Evolutionary conservation across 2,797 vertebrate species (phyloP).

Genomic region (Carcharodon carcharias): DNA sequence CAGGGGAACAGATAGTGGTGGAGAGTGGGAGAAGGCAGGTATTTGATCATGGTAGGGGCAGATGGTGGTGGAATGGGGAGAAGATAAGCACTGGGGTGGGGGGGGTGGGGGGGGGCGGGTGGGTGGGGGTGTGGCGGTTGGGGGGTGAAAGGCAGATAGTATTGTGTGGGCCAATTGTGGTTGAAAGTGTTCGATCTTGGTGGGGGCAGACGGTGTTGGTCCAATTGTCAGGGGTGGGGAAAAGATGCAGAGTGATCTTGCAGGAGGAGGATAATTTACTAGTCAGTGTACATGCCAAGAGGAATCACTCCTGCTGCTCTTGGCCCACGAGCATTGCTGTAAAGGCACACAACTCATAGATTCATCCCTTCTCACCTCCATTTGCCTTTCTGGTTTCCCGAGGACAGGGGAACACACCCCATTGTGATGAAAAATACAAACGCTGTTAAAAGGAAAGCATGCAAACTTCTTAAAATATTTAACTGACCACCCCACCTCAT

Average conservation of each 20-base stretch:
- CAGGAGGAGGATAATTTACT: not conserved
- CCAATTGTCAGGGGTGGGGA: not conserved
- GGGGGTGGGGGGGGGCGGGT: too few species aligned
- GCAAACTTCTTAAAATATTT: not conserved
- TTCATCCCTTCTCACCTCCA: not conserved
- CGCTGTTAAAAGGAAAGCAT: not conserved
- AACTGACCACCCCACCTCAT: not conserved
- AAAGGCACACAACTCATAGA: not conserved
- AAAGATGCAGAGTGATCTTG: not conserved
- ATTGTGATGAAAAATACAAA: not conserved
- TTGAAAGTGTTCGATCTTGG: not conserved
- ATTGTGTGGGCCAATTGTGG: not conserved
- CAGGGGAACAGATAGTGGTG: not conserved
- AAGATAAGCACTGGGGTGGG: not conserved
- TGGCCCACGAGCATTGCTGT: not conserved
- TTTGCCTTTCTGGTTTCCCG: not conserved
- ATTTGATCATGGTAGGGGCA: not conserved
- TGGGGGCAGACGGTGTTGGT: too few species aligned
- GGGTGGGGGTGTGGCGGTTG: too few species aligned
- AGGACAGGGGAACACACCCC: not conserved
- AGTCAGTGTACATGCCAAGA: too few species aligned
- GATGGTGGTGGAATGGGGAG: not conserved
- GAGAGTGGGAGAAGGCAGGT: not conserved
- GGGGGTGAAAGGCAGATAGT: not conserved
- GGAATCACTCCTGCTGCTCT: not conserved